A percentile compares a stretch with the other conserved stretches of the same genome.
phyloP scores from a whole-genome alignment of 2,113 vertebrate genomes.

The Amphiprion ocellaris region DNA sequence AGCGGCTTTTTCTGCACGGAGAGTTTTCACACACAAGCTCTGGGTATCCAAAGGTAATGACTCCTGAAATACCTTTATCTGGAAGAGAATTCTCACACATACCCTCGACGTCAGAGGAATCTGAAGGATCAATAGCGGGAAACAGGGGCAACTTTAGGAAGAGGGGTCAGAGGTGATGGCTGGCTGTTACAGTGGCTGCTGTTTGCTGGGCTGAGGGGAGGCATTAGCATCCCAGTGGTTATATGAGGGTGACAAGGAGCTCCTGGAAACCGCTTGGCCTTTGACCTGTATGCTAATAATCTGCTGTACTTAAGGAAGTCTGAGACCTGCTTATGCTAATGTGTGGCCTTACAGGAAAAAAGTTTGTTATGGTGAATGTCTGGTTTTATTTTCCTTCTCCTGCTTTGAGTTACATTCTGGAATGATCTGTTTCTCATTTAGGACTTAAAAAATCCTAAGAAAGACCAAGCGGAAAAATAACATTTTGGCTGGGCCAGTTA shows the following conservation, averaged over 20 bases:
- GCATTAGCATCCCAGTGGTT: slow-evolving; percentile 67
- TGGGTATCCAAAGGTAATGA: slow-evolving; percentile 43
- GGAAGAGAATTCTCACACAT: slow-evolving; percentile 76
- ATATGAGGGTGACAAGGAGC: slow-evolving; percentile 56
- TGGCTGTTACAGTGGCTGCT: slow-evolving; percentile 54
- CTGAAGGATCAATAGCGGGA: slow-evolving; percentile 71
- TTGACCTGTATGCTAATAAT: slow-evolving; percentile 56
- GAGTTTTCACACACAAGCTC: slow-evolving; percentile 61
- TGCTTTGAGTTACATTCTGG: not conserved
- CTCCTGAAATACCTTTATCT: slow-evolving; percentile 69
- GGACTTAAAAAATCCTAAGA: no score
- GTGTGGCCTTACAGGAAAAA: not conserved
- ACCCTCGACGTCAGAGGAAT: slow-evolving; percentile 72
- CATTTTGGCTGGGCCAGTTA: no score
- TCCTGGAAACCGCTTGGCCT: slow-evolving; percentile 46
- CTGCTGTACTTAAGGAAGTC: slow-evolving; percentile 27
- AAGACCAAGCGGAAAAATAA: no score
- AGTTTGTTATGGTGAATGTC: not conserved
- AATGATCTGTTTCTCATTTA: not conserved
- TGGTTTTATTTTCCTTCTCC: not conserved
- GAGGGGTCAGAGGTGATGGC: slow-evolving; percentile 75
- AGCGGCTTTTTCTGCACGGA: slow-evolving; percentile 2
- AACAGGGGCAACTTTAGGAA: slow-evolving; percentile 40
- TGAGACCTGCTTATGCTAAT: slow-evolving; percentile 19
- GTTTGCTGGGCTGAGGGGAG: slow-evolving; percentile 55